Percentiles rank a stretch among this genome's conserved stretches.
These are phyloP conservation scores for Harpegnathos saltator DNA, from an alignment of 1,140 invertebrate species.

Conservation along the genomic window DNA sequence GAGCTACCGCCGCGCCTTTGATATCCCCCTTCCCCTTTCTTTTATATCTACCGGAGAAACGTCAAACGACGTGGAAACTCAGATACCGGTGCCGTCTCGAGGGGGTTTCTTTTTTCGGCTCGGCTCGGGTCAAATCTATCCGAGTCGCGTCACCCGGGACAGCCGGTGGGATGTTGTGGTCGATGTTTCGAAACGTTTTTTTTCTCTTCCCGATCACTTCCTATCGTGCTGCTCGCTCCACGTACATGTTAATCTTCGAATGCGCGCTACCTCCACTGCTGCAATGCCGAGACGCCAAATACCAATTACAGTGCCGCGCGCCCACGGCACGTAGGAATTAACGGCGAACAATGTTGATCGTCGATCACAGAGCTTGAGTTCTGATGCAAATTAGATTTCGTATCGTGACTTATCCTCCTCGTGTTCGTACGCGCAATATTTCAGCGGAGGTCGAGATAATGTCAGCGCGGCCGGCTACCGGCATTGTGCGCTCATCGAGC, in stretches of 20 bases:
- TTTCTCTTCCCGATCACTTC: not conserved
- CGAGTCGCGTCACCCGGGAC: not conserved
- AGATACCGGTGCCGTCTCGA: conserved; percentile 59
- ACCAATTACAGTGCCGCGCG: conserved; percentile 10
- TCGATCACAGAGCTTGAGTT: conserved; percentile 20
- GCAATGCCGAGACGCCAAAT: not conserved
- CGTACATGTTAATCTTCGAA: not conserved
- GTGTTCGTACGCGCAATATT: conserved; percentile 69
- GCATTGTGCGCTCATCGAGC: conserved; percentile 70
- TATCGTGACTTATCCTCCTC: conserved; percentile 67
- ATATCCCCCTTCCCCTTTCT: conserved; percentile 12
- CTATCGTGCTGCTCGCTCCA: not conserved
- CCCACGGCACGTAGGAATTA: conserved; percentile 34
- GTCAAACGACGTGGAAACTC: conserved; percentile 71
- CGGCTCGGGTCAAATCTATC: conserved; percentile 43
- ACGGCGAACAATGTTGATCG: conserved; percentile 41
- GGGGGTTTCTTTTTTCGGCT: conserved; percentile 21
- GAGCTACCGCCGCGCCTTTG: conserved; percentile 38
- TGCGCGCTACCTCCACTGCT: no score
- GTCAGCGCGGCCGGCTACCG: conserved; percentile 72
- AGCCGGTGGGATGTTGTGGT: no score
- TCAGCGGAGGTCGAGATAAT: conserved; percentile 73
- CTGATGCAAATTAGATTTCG: conserved; percentile 40
- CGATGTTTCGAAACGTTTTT: not conserved
- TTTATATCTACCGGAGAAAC: conserved; percentile 57